Conservation (phyloP, 2,888 invertebrate species). For the Tortricodes alternella region DNA sequence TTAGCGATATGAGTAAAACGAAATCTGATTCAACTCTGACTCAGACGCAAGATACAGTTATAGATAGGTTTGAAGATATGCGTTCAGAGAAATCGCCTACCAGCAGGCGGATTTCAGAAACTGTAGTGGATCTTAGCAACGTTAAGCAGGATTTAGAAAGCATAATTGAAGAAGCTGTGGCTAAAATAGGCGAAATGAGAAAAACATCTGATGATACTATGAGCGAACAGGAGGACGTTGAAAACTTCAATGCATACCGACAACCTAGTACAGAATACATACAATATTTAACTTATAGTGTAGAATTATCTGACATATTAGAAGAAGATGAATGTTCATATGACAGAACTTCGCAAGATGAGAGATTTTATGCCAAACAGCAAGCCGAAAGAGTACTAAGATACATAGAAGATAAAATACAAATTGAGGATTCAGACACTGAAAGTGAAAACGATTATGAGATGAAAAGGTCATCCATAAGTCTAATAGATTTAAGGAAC, state of each 20-base stretch:
- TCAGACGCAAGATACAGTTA: conserved; percentile 73
- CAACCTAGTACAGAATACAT: conserved; percentile 59
- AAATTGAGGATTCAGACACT: conserved; percentile 52
- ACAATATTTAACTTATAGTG: conserved; percentile 63
- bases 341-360: conserved; percentile 54
- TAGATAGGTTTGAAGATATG: conserved; percentile 59
- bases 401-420: conserved; percentile 64
- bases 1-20: conserved; percentile 74
- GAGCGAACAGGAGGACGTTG: conserved; percentile 71
- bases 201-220: conserved; percentile 63
- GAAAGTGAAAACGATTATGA: conserved; percentile 68
- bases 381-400: conserved; percentile 61
- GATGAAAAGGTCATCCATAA: conserved; percentile 65
- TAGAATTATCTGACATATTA: conserved; percentile 72
- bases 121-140: conserved; percentile 67
- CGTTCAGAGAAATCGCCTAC: conserved; percentile 48
- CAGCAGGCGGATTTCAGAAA: conserved; percentile 69
- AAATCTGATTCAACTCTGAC: conserved; percentile 76
- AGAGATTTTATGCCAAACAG: conserved; percentile 52
- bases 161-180: conserved; percentile 64
- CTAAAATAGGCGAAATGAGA: conserved; percentile 52
- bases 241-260: conserved; percentile 69
- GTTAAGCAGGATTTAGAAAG: conserved; percentile 69
- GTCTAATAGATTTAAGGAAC: conserved; percentile 68
- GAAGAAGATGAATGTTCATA: conserved; percentile 76